Evolutionary conservation across 2,113 vertebrate genomes (phyloP).

Genomic region (Empidonax traillii): DNA sequence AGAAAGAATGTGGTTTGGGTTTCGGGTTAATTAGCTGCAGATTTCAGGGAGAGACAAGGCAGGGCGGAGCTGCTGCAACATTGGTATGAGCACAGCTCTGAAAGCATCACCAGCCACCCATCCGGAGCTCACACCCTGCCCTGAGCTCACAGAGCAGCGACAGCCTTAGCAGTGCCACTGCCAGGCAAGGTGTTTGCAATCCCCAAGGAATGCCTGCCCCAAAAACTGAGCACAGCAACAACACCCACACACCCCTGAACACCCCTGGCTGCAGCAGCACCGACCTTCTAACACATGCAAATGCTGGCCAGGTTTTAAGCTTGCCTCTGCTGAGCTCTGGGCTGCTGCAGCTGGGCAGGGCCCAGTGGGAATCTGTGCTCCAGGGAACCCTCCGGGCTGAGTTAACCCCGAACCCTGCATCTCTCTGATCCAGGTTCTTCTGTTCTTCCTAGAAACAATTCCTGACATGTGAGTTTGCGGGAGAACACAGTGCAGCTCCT

Average conservation of each 20-base stretch:
- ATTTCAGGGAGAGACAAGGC: slow-evolving; percentile 16
- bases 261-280: not conserved
- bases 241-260: not conserved
- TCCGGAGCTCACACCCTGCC: not conserved
- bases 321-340: not conserved
- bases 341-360: not conserved
- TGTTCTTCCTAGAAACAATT: not conserved
- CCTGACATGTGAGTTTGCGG: not conserved
- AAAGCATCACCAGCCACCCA: not conserved
- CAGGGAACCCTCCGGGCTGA: not conserved
- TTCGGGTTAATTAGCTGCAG: slow-evolving; percentile 59
- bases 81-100: slow-evolving; percentile 1
- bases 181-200: not conserved
- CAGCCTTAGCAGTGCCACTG: not conserved
- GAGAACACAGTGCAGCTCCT: fast-evolving
- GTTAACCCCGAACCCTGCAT: not conserved
- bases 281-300: not conserved
- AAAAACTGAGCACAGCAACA: not conserved
- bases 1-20: slow-evolving; percentile 53
- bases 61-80: slow-evolving; percentile 29
- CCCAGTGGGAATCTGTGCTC: not conserved
- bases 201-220: not conserved
- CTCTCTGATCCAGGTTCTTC: not conserved
- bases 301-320: not conserved
- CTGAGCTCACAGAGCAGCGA: not conserved